Evolutionary conservation across 2,797 vertebrate genomes (phyloP), one percentile per base, ranked within the genome.

Genomic region (Danionella dracula): DNA sequence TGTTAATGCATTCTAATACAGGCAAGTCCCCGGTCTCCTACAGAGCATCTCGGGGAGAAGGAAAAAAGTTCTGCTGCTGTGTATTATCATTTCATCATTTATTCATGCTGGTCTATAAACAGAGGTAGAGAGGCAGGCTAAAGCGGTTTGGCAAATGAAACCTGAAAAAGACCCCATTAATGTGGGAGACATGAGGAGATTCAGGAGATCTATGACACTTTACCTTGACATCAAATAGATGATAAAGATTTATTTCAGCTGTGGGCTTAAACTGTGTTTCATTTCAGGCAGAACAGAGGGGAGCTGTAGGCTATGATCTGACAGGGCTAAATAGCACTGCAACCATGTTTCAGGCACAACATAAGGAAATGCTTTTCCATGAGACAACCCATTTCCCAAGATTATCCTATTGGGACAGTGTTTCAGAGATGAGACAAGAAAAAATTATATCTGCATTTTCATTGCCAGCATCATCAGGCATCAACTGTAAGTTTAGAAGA

Each of bases 1-100:
- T 74, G 77, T 83, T 79, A 83, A 80, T 84, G 76, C 83, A 79
- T 78, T 83, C 79, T 83, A 83, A 85, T 81, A 75, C 71, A 54
- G 59, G 63, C 68, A 50, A 78, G 72, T 83, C 76, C 69, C 73
- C 41, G 53, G 71, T 77, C 75, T 74, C 79, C 77, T 76, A 77
- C 75, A 60, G 75, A 77, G 74, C 53, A 60, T 75, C 80, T 79
- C 75, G 70, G 71, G 73, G 46, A 73, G 46, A 49, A 13, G 41
- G 42, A 68, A 61, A 77, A 72, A 19, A 67, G 64, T 63, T 78
- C 66, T 74, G 64, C 72, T 76, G 54, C 76, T 73, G 60, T 59
- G 50, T 78, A 80, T 81, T 84, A 81, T 76, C 83, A 78, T 80
- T 76, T 80, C 79, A 87, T 88, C 79, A 83, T 76, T 87, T 85